Base-by-base conservation (phyloP, 2,797 vertebrate species). In the Perdix hodgsoniae region DNA sequence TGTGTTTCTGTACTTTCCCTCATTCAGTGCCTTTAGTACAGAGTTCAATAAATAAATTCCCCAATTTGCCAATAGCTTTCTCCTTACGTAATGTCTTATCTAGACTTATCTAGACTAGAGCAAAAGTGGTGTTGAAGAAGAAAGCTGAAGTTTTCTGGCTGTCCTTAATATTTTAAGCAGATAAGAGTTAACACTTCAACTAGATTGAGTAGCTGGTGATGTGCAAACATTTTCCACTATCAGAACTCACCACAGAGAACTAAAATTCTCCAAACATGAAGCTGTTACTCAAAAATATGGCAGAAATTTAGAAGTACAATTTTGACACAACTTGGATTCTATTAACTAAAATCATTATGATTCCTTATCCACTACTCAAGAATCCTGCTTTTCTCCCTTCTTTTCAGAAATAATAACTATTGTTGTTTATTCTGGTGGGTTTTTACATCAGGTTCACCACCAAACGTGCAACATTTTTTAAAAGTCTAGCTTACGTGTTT, bases 401-500 rank as follows among this genome's bases (percentile, higher is more conserved):
- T 67, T 89, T 94, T 83, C 69, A 82, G 35, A 31, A 73, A 54
- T 47, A 88, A 3, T 45, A 91, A 85, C 29, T 44, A 59, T 82
- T 40, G 80, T 82, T 72, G 45, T 64, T 88, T 83, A 63, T 87
- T 92, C 73, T n/a, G 37, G 31, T 86, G 54, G 29, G 29, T 61
- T 90, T 59, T 50, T 45, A 87, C 85, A 95, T 69, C 82, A 79
- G 47, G 77, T 40, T 81, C n/a, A 24, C 52, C 39, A 86, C 49
- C 18, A 4, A 67, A 71, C 27, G 47, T 69, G 42, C 87, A 94
- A 83, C 56, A 35, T 52, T 63, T 80, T 72, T 86, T 77, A 39
- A 16, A 92, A 95, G 59, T 50, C 77, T 78, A 76, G 88, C 73
- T 82, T 93, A 90, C 93, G 90, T 92, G 95, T 83, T 92, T 92